Evolutionary conservation across 2,113 vertebrate genomes (phyloP), one percentile per base, ranked within the genome.

Genomic region (Noturus placidus): DNA sequence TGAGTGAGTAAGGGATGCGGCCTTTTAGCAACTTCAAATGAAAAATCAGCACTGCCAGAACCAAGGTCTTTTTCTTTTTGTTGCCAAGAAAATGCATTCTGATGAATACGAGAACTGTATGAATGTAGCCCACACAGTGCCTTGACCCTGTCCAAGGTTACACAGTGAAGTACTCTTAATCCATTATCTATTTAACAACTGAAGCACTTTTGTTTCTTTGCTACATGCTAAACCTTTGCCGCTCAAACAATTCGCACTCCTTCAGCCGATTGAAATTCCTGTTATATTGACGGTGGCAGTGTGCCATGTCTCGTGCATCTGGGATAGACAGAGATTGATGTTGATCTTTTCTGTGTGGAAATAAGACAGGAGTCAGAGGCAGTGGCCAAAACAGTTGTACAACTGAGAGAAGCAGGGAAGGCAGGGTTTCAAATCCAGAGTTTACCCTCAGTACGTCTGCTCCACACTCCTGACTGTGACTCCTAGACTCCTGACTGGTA

Each of bases 341-440:
- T 83, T 86, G 61, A 88, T 88, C 63, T 50, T 67, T 35, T 61
- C 52, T 10, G 14, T 85, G 70, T 25, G 89, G 87, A 87, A 42
- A 57, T 56, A 42, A 89, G 88, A 87, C 79, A 83, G 67, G 70
- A 89, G 87, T 86, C 19, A 38, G 81, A 89, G 91, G 92, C 88
- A 91, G 92, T 90, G 82, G 27, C 79, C 91, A 91, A 92, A 87
- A 90, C 80, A 91, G 91, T 92, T 93, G 87, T 91, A 90, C 84
- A 85, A 91, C 88, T 76, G 90, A 90, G 89, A 42, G 82, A 89
- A 83, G 89, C 91, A 91, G 89, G 89, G 89, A 91, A 88, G 89
- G 89, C 74, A 30, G 89, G 88, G 89, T 70, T 89, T 90, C 89
- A 94, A 95, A 94, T 93, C 94, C 93, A 83, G 69, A 54, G 59